Percentiles rank a stretch among this genome's conserved stretches.
phyloP scores from a whole-genome alignment of 2,888 invertebrate genomes.

The Endotricha flammealis region DNA sequence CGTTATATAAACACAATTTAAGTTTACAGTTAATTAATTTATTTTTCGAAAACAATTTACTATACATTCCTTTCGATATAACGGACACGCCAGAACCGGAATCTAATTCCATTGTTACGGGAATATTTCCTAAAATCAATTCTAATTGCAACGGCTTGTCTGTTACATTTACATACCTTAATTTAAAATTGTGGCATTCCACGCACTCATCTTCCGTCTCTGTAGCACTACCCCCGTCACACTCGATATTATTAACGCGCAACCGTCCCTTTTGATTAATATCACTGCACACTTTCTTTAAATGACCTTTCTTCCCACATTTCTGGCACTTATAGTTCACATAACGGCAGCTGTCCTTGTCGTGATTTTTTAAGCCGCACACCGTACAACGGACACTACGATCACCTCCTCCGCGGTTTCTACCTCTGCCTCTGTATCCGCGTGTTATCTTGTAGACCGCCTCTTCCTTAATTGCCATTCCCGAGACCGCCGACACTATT shows the following conservation, averaged over 20 bases:
- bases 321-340: constrained; percentile 19
- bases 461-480: constrained; percentile 14
- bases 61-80: constrained; percentile 17
- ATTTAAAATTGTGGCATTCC: constrained; percentile 19
- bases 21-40: constrained; percentile 11
- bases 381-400: constrained; percentile 13
- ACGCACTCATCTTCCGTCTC: constrained; percentile 8
- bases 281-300: constrained; percentile 20
- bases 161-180: constrained; percentile 20
- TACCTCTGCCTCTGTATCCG: no score
- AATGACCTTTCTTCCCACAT: constrained; percentile 21
- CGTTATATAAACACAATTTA: constrained; percentile 24
- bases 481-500: constrained; percentile 11
- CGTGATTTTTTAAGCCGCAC: constrained; percentile 19
- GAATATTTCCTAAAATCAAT: constrained; percentile 7
- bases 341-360: constrained; percentile 16
- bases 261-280: no score
- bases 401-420: no score
- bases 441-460: constrained; percentile 12
- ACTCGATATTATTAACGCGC: no score
- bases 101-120: constrained; percentile 19
- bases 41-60: constrained; percentile 10
- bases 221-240: background rate
- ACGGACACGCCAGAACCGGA: constrained; percentile 18
- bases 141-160: constrained; percentile 13